Conservation (phyloP, 2,888 invertebrate species). For the Sarcophaga variegata region DNA sequence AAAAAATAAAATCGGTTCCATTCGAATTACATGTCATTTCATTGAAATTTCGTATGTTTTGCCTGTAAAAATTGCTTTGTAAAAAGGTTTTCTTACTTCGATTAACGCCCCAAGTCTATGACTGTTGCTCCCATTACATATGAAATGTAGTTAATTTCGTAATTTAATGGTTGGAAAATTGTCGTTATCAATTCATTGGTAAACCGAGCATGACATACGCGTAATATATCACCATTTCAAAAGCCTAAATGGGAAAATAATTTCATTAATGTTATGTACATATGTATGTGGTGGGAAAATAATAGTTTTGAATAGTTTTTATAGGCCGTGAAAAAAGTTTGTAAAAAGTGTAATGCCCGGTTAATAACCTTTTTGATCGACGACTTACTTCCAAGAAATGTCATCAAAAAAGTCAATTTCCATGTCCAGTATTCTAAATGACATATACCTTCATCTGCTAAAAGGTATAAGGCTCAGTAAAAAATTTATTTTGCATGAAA, state of each 20-base stretch:
- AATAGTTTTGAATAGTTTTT: too few species aligned
- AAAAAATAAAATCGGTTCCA: neutral
- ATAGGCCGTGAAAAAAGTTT: too few species aligned
- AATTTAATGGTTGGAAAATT: constrained; percentile 30
- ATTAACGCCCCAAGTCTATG: constrained; percentile 13
- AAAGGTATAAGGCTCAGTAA: too few species aligned
- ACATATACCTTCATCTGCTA: too few species aligned
- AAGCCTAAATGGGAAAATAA: constrained; percentile 26
- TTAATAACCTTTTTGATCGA: too few species aligned
- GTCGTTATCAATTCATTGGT: constrained; percentile 54
- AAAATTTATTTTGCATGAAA: too few species aligned
- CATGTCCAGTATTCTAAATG: too few species aligned
- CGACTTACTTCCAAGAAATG: too few species aligned
- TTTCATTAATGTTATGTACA: neutral
- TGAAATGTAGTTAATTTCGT: constrained; percentile 39
- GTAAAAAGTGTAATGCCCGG: too few species aligned
- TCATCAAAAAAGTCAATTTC: too few species aligned
- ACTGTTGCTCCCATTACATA: constrained; percentile 60
- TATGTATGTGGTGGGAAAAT: constrained; percentile 43
- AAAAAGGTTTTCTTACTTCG: constrained; percentile 35
- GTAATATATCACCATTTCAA: constrained; percentile 22
- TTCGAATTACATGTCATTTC: constrained; percentile 8
- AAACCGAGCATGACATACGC: constrained; percentile 53
- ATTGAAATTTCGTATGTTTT: constrained; percentile 34
- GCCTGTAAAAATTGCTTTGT: constrained; percentile 39